Evolutionary conservation across 2,113 vertebrate genomes (phyloP).

Genomic region (Callaeas wilsoni): DNA sequence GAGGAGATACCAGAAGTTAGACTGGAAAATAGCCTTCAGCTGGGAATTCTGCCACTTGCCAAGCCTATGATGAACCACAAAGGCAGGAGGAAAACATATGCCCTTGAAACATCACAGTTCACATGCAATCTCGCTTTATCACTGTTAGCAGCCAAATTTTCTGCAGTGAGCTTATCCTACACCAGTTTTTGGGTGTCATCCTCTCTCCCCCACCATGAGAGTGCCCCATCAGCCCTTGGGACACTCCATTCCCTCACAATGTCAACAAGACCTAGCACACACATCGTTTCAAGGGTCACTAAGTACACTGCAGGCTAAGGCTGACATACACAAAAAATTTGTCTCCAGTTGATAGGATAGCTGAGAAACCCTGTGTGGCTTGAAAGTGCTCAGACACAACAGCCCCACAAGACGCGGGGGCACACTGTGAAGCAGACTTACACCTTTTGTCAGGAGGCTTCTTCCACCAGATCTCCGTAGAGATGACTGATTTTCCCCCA

Average conservation of each 20-base stretch:
- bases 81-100: rapidly evolving
- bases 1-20: neutral
- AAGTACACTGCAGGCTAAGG: neutral
- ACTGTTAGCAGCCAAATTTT: neutral
- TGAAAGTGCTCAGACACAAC: neutral
- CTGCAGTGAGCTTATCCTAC: neutral
- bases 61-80: neutral
- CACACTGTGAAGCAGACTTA: neutral
- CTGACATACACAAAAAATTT: rapidly evolving
- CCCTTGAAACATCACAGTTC: neutral
- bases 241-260: neutral
- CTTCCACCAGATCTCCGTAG: neutral
- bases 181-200: neutral
- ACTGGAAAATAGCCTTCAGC: neutral
- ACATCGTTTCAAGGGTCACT: rapidly evolving
- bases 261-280: neutral
- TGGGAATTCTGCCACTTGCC: neutral
- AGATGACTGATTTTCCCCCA: neutral
- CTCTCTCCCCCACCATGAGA: neutral
- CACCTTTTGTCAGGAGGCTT: neutral
- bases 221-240: neutral
- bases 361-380: neutral
- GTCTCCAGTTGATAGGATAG: neutral
- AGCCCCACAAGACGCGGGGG: rapidly evolving
- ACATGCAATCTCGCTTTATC: neutral